Conservation (phyloP, 2,797 vertebrate genomes). For the Syngnathus acus region DNA sequence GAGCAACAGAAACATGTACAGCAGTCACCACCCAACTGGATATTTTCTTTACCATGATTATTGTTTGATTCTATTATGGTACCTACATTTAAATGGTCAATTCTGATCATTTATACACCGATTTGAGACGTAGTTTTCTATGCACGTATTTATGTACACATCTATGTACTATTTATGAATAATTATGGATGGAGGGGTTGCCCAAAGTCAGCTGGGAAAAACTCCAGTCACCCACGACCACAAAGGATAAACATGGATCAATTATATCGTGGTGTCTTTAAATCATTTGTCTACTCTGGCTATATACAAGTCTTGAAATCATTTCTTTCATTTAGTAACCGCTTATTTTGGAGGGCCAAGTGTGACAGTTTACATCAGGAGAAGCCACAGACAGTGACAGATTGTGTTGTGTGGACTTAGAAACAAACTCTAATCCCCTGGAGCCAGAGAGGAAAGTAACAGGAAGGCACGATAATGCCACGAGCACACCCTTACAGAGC, state of each 20-base stretch:
- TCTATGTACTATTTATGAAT: no score
- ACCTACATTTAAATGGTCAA: not conserved
- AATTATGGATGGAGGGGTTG: not conserved
- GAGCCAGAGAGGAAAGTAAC: slow-evolving; percentile 25
- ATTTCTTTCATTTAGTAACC: not conserved
- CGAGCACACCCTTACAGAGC: slow-evolving; percentile 32
- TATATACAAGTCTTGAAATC: not conserved
- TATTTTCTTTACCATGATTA: not conserved
- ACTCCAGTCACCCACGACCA: not conserved
- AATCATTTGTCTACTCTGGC: not conserved
- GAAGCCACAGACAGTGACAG: slow-evolving; percentile 46
- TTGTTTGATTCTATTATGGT: not conserved
- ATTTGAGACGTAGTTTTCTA: not conserved
- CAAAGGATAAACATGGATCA: not conserved
- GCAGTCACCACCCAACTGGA: no score
- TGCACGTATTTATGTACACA: no score
- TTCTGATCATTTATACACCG: not conserved
- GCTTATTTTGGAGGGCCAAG: not conserved
- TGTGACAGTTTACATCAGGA: slow-evolving; percentile 14
- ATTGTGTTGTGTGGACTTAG: slow-evolving; percentile 51
- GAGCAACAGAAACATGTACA: no score
- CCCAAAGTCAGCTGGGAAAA: not conserved
- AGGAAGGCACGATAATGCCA: slow-evolving; percentile 44
- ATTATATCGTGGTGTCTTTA: not conserved
- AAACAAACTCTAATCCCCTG: slow-evolving; percentile 49